Conservation (phyloP, 2,113 vertebrate genomes). For the Taxidea taxus region DNA sequence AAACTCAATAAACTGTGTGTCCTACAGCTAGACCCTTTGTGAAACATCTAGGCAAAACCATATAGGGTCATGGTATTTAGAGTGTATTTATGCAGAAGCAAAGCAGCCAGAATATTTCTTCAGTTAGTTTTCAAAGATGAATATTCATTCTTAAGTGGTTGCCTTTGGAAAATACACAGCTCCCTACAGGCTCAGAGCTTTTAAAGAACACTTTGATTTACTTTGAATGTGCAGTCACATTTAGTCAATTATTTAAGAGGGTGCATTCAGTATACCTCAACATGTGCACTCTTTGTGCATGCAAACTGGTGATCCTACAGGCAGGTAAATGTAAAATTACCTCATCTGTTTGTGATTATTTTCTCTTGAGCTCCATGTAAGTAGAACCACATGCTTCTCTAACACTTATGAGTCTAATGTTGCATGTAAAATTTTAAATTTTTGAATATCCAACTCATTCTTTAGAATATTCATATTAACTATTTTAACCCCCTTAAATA, state of each 20-base stretch:
- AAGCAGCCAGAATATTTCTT: neutral
- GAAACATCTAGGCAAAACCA: neutral
- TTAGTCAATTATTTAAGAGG: neutral
- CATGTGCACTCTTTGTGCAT: accelerated
- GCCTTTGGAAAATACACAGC: slow-evolving; percentile 5
- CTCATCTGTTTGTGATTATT: neutral
- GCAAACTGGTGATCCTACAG: neutral
- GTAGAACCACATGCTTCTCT: neutral
- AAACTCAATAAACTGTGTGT: neutral
- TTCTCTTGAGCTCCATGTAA: neutral
- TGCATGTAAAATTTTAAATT: neutral
- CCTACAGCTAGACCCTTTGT: neutral
- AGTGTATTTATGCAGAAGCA: neutral
- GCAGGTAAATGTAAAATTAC: neutral
- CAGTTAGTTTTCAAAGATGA: slow-evolving; percentile 22
- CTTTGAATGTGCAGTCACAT: neutral
- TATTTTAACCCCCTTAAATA: neutral
- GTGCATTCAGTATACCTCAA: neutral
- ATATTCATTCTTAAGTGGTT: slow-evolving; percentile 32
- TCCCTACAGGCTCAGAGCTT: neutral
- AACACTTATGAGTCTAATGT: neutral
- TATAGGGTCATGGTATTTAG: neutral
- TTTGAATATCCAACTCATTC: neutral
- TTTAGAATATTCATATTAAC: neutral
- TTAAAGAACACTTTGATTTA: neutral